Base-by-base conservation (phyloP, 1,140 invertebrate genomes). In the Drosophila tani region DNA sequence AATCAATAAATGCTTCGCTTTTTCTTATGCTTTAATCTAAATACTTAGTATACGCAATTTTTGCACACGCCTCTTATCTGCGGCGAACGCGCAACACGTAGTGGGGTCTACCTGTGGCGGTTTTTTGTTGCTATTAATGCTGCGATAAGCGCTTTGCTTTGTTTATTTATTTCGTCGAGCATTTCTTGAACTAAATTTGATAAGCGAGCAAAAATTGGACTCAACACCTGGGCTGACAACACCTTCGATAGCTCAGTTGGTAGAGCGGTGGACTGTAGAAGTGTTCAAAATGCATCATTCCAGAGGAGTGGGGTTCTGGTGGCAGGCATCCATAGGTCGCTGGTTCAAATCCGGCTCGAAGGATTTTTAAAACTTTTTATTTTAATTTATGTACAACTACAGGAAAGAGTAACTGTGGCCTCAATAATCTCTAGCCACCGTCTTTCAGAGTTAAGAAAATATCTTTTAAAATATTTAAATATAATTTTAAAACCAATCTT, bases 231-330 rank as follows among this genome's bases (percentile, higher is more conserved):
- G 45, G 0, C 17, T 32, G 9, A 32, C 29, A 81, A 49, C 59
- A 90, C 95, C 95, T 96, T 96, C 95, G 95, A 95, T 96, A 96
- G 95, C 95, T 96, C 96, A 96, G 96, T 96, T 97, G 96, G 96
- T 96, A 96, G 96, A 96, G 96, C 96, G 96, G 96, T 96, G 96
- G 96, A 96, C 95, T 96, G 96, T 96, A 97, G 96, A 53, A 8
- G 29, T 46, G 8, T 2, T 17, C 3, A 11, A 14, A n/a, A 3
- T 14, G 21, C 29, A 40, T 12, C 32, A 6, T 9, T 35, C 32
- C 32, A 35, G 32, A 0, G 32, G 9, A 35, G 32, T 35, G 32
- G 9, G 32, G 11, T 3, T 12, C 32, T 12, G 32, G 32, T 9
- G 24, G 75, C 75, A 84, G 93, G 92, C 21, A 95, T 95, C 95